These are phyloP conservation scores for Delphinapterus leucas DNA, from an alignment of 2,113 vertebrate genomes.

Conservation along the genomic window DNA sequence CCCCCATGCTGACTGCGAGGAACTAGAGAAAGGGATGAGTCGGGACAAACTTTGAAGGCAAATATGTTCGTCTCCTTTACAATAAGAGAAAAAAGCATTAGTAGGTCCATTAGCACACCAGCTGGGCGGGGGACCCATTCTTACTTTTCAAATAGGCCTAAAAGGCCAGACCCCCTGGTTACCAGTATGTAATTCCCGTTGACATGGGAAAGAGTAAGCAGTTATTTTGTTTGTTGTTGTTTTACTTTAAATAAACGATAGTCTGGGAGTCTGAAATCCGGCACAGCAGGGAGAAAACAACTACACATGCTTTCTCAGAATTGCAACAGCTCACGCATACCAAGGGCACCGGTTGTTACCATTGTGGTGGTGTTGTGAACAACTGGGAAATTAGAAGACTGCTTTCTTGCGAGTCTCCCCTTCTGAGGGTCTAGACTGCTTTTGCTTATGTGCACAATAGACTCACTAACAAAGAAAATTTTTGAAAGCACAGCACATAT, in stretches of 20 bases:
- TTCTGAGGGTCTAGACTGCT: not conserved
- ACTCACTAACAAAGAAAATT: not conserved
- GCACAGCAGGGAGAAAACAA: not conserved
- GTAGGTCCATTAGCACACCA: not conserved
- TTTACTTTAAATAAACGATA: not conserved
- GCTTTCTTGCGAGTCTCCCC: not conserved
- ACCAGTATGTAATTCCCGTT: not conserved
- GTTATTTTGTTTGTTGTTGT: not conserved
- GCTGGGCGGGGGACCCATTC: not conserved
- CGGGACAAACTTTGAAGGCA: not conserved
- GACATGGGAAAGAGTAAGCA: not conserved
- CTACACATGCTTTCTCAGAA: not conserved
- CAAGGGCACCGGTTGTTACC: not conserved
- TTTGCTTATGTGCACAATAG: constrained; percentile 9
- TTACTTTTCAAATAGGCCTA: constrained; percentile 15
- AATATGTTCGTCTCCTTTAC: not conserved
- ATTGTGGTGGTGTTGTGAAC: not conserved
- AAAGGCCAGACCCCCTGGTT: not conserved
- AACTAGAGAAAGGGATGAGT: not conserved
- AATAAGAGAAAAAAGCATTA: not conserved
- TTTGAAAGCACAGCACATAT: constrained; percentile 39
- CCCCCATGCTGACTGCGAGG: not conserved
- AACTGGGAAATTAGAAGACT: not conserved
- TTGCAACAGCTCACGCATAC: not conserved
- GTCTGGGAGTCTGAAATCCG: constrained; percentile 10